phyloP scores from a whole-genome alignment of 2,888 invertebrate species.

The Lymantria dispar region DNA sequence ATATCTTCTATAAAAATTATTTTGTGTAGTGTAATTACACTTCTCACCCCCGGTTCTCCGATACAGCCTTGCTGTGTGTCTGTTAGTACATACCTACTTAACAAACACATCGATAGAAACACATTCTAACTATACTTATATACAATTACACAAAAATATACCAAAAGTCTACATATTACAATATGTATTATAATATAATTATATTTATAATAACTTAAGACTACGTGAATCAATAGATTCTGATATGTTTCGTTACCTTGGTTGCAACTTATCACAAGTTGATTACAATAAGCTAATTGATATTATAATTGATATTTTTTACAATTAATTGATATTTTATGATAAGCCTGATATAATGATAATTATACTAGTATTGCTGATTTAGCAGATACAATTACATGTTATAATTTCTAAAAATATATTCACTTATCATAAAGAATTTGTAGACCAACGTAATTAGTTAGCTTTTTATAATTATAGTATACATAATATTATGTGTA shows the following conservation, averaged over 20 bases:
- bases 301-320: constrained; percentile 64
- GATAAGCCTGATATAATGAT: constrained; percentile 40
- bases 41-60: constrained; percentile 33
- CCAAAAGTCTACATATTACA: constrained; percentile 8
- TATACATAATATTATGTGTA: constrained; percentile 13
- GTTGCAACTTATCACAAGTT: constrained; percentile 85
- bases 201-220: constrained; percentile 39
- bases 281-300: constrained; percentile 38
- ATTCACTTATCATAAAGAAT: constrained; percentile 14
- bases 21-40: background rate
- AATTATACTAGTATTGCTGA: constrained; percentile 68
- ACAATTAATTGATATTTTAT: constrained; percentile 55
- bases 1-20: background rate
- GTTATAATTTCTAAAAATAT: constrained; percentile 33
- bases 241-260: constrained; percentile 89
- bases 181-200: constrained; percentile 19
- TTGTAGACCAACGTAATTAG: constrained; percentile 4
- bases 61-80: constrained; percentile 36
- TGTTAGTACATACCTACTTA: constrained; percentile 31
- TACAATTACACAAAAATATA: constrained; percentile 53
- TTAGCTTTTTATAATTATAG: constrained; percentile 10
- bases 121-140: constrained; percentile 31
- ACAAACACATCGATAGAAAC: constrained; percentile 39
- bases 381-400: constrained; percentile 49
- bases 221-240: constrained; percentile 86